Evolutionary conservation across 2,113 vertebrate species (phyloP).

Genomic region (Strix aluco): DNA sequence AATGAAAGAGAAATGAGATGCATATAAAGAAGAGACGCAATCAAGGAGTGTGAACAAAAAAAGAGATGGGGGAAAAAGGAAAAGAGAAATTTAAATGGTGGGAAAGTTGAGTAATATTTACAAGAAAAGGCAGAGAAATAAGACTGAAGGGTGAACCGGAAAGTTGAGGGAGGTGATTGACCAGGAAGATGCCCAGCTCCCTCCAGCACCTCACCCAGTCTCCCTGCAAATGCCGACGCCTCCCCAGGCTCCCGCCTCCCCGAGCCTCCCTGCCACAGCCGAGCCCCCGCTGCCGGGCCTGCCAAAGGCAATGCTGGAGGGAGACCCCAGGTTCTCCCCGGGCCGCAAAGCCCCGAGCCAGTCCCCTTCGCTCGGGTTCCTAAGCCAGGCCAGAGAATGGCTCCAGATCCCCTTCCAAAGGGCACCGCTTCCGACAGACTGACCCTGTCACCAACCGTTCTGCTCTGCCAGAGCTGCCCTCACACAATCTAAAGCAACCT

Average conservation of each 20-base stretch:
- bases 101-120: background rate
- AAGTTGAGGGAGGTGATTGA: background rate
- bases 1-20: background rate
- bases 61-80: background rate
- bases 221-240: background rate
- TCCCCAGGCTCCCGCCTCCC: background rate
- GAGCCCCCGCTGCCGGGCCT: accelerated
- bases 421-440: background rate
- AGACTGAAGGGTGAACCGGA: background rate
- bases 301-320: background rate
- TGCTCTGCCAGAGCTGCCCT: background rate
- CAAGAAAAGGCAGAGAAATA: background rate
- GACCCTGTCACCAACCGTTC: background rate
- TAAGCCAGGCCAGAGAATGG: too few species aligned
- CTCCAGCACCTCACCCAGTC: background rate
- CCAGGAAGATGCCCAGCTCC: background rate
- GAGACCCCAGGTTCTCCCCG: background rate
- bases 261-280: background rate
- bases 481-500: background rate
- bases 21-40: background rate
- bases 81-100: background rate
- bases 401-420: background rate
- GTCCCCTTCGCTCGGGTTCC: too few species aligned
- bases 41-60: background rate
- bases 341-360: background rate